Base-by-base conservation (phyloP, 2,113 vertebrate species). In the Eulacestoma nigropectus region DNA sequence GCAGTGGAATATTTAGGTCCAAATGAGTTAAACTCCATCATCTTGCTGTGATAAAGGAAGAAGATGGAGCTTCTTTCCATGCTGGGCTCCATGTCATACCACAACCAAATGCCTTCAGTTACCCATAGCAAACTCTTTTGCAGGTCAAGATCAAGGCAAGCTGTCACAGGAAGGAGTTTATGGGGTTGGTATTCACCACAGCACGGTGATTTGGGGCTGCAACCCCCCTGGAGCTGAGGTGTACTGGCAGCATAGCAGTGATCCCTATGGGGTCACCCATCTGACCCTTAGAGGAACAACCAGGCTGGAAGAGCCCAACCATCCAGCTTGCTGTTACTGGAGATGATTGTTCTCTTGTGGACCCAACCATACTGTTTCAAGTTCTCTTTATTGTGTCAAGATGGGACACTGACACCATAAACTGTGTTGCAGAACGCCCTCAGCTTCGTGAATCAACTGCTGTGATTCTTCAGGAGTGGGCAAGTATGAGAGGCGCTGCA, bases 41-140 rank as follows among this genome's bases (percentile, higher is more conserved):
- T 50, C 32, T n/a, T 83, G 12, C 57, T 74, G 22, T 2, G 8
- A 37, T 16, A 44, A 67, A 69, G 44, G 41, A 53, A 50, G 17
- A 69, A 46, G 16, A 6, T n/a, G 50, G 50, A 62, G 33, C 73
- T 82, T 42, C 41, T 13, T 53, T 46, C 52, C 37, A 4, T 47
- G 37, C 39, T 87, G 60, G 22, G 18, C 41, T 86, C 62, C 14
- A 4, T 1, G 9, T 50, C 65, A 5, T 32, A 7, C 13, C 41
- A 30, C 25, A 46, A 39, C 20, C 29, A 35, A 37, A 62, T 50
- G 23, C 50, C n/a, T 85, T 17, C 7, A 6, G 8, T 30, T 30
- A 72, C 47, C 27, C 9, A 5, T 3, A 47, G 33, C 0, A 1
- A 55, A 37, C 9, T n/a, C 8, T 68, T 33, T 44, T 5, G 1